These are phyloP conservation scores for Meghimatium bilineatum DNA, from an alignment of 2,888 invertebrate species.

Conservation along the genomic window DNA sequence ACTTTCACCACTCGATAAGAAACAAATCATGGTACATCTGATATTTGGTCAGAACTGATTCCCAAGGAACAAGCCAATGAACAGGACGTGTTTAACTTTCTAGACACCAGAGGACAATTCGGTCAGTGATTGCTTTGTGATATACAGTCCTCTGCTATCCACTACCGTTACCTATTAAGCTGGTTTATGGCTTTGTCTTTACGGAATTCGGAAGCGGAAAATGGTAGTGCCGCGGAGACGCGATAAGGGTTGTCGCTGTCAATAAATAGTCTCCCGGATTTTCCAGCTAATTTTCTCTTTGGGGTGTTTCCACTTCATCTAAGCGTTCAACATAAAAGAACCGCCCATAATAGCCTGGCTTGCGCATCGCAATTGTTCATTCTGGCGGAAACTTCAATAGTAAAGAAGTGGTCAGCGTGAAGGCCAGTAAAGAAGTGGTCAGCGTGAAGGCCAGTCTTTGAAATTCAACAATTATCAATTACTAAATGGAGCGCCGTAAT, in stretches of 20 bases:
- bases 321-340: background rate
- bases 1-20: no score
- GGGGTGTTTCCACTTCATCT: background rate
- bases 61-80: background rate
- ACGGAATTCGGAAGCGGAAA: background rate
- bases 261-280: background rate
- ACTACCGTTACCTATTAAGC: background rate
- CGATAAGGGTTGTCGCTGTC: background rate
- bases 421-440: background rate
- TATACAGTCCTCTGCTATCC: background rate
- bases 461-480: no score
- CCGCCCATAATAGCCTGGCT: background rate
- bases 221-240: background rate
- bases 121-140: slow-evolving; percentile 7
- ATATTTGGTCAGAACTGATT: background rate
- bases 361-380: background rate
- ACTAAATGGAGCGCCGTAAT: no score
- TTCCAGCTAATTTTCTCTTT: slow-evolving; percentile 10
- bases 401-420: background rate
- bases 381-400: background rate
- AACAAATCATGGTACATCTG: background rate
- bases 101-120: background rate
- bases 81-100: background rate
- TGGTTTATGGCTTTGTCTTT: slow-evolving; percentile 1
- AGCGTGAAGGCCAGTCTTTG: background rate